Base-by-base conservation (phyloP, 2,888 invertebrate species). In the Rhorus exstirpatorius region DNA sequence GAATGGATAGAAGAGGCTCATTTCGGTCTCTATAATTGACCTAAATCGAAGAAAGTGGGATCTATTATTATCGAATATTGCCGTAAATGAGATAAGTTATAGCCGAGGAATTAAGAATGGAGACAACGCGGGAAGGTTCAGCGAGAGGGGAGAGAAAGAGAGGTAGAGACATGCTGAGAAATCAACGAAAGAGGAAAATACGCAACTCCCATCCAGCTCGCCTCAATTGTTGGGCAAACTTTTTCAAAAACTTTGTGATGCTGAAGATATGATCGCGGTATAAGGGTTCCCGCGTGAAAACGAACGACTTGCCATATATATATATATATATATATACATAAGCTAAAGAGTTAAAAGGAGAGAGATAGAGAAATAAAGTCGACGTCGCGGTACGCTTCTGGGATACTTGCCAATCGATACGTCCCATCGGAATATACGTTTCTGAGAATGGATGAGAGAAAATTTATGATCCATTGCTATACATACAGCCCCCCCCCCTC, bases 361-460 rank as follows among this genome's bases (percentile, higher is more conserved):
- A 55, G 46, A 31, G 67, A 51, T n/a, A 60, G 26, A 12, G 58
- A 41, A 31, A 49, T 51, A 81, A 67, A 76, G 44, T 72, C 49
- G 26, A 41, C 21, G 44, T 53, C 58, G 60, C 51, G 41, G 41
- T 46, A 58, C 65, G 60, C 60, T 68, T 77, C 55, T 61, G 65
- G 67, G 53, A 72, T 46, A 35, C 46, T 77, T 67, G 68, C 72
- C 81, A 81, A 81, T 81, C 81, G 81, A 77, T 81, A 68, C 67
- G 77, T 77, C 67, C 72, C 77, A 77, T 81, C 61, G 68, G 67
- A 77, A 81, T 77, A 77, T 81, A 72, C 55, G 71, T 77, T 72
- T 74, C 72, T 46, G 14, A 68, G 65, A 68, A 81, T 72, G 68
- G 61, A 58, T 53, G 67, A 53, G 41, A 51, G 49, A 8, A 77